Conservation (phyloP, 2,113 vertebrate species). For the Trichechus manatus region DNA sequence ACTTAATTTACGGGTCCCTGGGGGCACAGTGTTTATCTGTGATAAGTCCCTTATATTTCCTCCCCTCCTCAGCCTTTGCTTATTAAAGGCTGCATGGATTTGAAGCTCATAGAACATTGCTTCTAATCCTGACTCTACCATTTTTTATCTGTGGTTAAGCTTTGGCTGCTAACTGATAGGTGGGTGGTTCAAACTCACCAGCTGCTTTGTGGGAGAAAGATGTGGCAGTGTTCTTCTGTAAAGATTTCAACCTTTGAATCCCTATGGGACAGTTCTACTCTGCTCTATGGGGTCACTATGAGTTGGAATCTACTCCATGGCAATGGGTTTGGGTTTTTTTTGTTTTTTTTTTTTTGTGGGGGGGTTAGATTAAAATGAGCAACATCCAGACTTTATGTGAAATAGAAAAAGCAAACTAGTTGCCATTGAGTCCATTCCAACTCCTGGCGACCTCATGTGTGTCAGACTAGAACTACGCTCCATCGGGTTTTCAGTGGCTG, state of each 20-base stretch:
- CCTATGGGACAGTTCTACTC: background rate
- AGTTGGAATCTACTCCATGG: too few relatives aligned
- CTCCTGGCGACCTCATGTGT: background rate
- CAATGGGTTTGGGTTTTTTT: too few relatives aligned
- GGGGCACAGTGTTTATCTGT: background rate
- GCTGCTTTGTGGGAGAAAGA: background rate
- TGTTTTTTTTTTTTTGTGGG: too few relatives aligned
- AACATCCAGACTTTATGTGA: background rate
- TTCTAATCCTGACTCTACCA: background rate
- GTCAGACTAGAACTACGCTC: background rate
- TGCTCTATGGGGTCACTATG: background rate
- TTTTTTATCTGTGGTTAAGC: background rate
- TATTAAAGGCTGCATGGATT: background rate
- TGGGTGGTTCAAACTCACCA: background rate
- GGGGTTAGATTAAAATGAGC: background rate
- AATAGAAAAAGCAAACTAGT: background rate
- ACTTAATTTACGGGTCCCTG: constrained; percentile 1
- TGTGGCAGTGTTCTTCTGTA: background rate
- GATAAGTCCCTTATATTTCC: background rate
- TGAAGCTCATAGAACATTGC: background rate
- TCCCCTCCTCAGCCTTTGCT: background rate
- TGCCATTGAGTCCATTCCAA: background rate
- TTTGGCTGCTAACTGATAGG: background rate
- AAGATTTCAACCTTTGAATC: background rate
- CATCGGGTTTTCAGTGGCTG: background rate